Base-by-base conservation (phyloP, 2,113 vertebrate genomes). In the Chrysemys picta region DNA sequence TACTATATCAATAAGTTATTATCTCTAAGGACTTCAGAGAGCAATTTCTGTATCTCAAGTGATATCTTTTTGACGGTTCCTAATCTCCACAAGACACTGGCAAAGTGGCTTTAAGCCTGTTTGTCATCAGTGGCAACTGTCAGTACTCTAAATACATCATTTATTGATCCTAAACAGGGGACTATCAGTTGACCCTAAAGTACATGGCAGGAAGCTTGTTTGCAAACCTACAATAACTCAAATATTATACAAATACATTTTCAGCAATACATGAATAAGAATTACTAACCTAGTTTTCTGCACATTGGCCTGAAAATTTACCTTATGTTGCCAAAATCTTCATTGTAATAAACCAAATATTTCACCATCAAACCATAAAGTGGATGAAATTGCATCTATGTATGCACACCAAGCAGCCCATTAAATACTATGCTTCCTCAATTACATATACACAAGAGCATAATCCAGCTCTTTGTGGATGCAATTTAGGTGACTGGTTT, bases 101-200 rank as follows among this genome's bases (percentile, higher is more conserved):
- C 35, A 56, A 97, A 94, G 50, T 29, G 85, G 38, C 69, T 83
- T 53, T 21, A 45, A 89, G 35, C 21, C 72, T 83, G 59, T 87
- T 89, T n/a, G 16, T 16, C 10, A 0, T 17, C 47, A 75, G 24
- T 56, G 6, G 47, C 19, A 29, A 5, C 82, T 95, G 82, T 87
- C 80, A 75, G n/a, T 89, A 7, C 17, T 91, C n/a, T n/a, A 35
- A 47, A 12, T 87, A 4, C 1, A 31, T 91, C 69, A 50, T 56
- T 79, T 27, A 47, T 31, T 69, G 81, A 31, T 82, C 82, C 31
- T 22, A 42, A 24, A 10, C 35, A 13, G 11, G 21, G 16, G 54
- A n/a, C 38, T 29, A n/a, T 5, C 50, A 75, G 65, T 75, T 80
- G 85, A 83, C 3, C 6, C 12, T 35, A 25, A 13, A 62, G 12